Percentiles rank a stretch among this genome's conserved stretches.
Evolutionary conservation across 2,113 vertebrate genomes (phyloP).

Genomic region (Chrysemys picta): DNA sequence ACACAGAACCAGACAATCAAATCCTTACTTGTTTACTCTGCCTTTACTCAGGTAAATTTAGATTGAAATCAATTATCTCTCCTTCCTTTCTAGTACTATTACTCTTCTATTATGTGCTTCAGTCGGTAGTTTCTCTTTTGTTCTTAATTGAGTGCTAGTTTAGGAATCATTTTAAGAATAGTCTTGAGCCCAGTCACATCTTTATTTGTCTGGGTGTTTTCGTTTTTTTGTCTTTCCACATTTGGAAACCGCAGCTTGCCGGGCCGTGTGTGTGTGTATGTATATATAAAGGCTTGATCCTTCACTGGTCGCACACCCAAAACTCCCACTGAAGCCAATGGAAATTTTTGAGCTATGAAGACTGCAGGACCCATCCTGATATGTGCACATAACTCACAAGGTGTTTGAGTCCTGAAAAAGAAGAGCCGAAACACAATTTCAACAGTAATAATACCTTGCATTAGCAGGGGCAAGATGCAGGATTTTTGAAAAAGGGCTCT

Average conservation of each 20-base stretch:
- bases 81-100: background rate
- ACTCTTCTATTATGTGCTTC: background rate
- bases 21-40: background rate
- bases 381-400: background rate
- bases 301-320: background rate
- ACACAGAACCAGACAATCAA: background rate
- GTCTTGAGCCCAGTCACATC: background rate
- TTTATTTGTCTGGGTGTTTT: background rate
- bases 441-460: background rate
- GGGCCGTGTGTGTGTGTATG: background rate
- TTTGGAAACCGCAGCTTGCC: background rate
- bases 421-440: background rate
- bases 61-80: background rate
- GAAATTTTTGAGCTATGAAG: conserved; percentile 26
- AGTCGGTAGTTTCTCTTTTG: background rate
- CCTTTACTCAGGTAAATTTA: background rate
- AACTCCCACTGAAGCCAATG: background rate
- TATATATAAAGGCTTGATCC: background rate
- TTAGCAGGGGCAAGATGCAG: background rate
- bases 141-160: background rate
- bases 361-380: background rate
- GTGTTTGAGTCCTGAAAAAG: background rate
- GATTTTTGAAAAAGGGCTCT: background rate
- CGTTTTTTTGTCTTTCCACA: background rate
- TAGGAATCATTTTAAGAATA: background rate